phyloP scores from a whole-genome alignment of 1,140 invertebrate genomes.

The Harpegnathos saltator region DNA sequence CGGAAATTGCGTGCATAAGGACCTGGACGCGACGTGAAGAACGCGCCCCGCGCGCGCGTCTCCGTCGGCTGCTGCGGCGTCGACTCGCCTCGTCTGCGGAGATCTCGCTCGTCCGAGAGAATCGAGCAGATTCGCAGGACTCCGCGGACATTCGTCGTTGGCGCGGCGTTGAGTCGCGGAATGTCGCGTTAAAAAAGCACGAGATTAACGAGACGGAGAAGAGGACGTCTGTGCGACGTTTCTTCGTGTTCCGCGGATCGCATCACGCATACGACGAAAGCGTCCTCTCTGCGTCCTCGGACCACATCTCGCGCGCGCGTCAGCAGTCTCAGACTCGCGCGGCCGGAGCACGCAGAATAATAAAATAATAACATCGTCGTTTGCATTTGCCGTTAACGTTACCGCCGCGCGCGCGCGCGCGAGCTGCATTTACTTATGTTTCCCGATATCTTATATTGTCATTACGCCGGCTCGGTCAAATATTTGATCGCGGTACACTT shows the following conservation, averaged over 20 bases:
- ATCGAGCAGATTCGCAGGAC: neutral
- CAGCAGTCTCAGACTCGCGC: too few species aligned
- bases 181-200: neutral
- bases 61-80: too few species aligned
- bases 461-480: constrained; percentile 50
- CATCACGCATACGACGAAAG: neutral
- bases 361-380: neutral
- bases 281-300: too few species aligned
- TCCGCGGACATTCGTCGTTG: too few species aligned
- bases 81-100: neutral
- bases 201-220: too few species aligned
- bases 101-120: neutral
- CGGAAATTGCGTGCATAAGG: constrained; percentile 55
- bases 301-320: too few species aligned
- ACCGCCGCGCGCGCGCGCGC: constrained; percentile 7
- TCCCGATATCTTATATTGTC: constrained; percentile 58
- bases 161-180: too few species aligned
- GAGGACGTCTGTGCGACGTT: too few species aligned
- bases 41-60: constrained; percentile 5
- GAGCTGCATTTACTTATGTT: constrained; percentile 23
- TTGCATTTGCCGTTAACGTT: constrained; percentile 14
- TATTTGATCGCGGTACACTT: constrained; percentile 58
- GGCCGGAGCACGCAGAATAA: neutral
- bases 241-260: too few species aligned
- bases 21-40: constrained; percentile 20